Base-by-base conservation (phyloP, 2,888 invertebrate genomes). In the Drosophila longiperda region DNA sequence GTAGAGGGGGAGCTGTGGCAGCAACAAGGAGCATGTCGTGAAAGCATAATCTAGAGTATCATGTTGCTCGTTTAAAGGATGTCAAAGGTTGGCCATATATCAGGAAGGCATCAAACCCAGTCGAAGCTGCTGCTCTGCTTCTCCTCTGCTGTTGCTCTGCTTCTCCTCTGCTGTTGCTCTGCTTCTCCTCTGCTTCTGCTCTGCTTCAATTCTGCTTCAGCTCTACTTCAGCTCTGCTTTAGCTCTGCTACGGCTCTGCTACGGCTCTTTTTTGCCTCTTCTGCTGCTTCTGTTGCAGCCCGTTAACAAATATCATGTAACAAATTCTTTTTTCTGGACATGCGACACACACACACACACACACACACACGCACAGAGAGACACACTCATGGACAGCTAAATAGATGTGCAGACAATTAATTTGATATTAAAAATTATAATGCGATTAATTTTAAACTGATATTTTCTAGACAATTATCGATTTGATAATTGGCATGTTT, bases 21-120 rank as follows among this genome's bases (percentile, higher is more conserved):
- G 49, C 23, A 62, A 26, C 48, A 52, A 33, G 54, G 32, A 66
- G 60, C 64, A 58, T 73, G 89, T 78, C 87, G 91, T 73, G 77
- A 76, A 78, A 81, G 89, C 87, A 91, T 88, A 91, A 88, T 88
- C 87, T 88, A 81, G 83, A 89, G 87, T 90, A 91, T 88, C 87
- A 91, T 90, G 87, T 90, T 90, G 91, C 87, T 91, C 90, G 91
- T 88, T 88, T 89, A 88, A 88, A 88, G 89, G 84, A 88, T 91
- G 87, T 88, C 87, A 88, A 91, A 88, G 87, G 87, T 91, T 81
- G 90, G 65, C 87, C 87, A 91, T 88, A 88, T 91, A 88, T 87
- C 86, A 87, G 88, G 87, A 71, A 75, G 89, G 76, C 86, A 90
- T 86, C 91, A 89, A 87, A 87, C 85, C 75, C 86, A 87, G 88